phyloP scores from a whole-genome alignment of 2,888 invertebrate species.

The Drosophila conformis region DNA sequence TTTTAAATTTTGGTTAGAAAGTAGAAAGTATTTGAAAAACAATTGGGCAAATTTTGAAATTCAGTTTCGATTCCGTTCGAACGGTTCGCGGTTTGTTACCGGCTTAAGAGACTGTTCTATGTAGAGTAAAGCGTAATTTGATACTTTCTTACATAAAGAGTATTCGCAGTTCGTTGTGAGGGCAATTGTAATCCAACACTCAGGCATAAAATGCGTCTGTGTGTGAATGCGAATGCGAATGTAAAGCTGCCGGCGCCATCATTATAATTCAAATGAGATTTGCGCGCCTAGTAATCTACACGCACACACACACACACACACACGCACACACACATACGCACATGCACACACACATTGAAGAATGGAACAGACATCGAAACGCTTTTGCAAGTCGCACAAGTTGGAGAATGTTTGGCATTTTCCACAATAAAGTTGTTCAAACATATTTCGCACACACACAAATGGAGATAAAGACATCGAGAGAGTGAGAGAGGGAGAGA shows the following conservation, averaged over 20 bases:
- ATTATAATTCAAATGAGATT: constrained; percentile 79
- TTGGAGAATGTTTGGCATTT: constrained; percentile 77
- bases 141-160: not conserved
- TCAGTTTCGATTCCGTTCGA: not conserved
- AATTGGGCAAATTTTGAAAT: not conserved
- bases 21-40: not conserved
- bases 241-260: constrained; percentile 70
- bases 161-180: constrained; percentile 2
- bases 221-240: constrained; percentile 25
- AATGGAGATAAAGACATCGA: not conserved
- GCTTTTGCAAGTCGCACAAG: constrained; percentile 57
- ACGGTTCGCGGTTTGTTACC: not conserved
- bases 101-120: not conserved
- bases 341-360: not conserved
- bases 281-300: constrained; percentile 68
- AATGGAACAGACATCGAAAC: constrained; percentile 14
- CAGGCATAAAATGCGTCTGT: constrained; percentile 11
- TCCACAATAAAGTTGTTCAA: constrained; percentile 77
- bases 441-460: constrained; percentile 61
- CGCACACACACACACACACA: constrained; percentile 13
- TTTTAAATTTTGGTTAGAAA: not conserved
- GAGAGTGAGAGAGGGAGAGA: not conserved
- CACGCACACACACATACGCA: constrained; percentile 1
- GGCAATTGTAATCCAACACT: constrained; percentile 4
- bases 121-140: not conserved